Conservation (phyloP, 2,113 vertebrate genomes). For the Pygoscelis adeliae region DNA sequence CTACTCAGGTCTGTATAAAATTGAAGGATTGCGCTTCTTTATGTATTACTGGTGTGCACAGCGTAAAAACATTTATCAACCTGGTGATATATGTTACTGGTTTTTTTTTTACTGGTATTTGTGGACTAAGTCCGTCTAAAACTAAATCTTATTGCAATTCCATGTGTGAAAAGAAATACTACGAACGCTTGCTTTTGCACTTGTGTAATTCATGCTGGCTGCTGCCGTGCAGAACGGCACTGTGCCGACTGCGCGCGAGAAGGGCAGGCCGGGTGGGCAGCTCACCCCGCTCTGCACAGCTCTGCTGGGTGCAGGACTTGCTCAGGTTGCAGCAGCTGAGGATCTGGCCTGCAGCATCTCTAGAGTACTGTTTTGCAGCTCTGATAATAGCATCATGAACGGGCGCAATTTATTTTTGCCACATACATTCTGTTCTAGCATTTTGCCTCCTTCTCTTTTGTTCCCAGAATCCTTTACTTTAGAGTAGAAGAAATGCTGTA, state of each 20-base stretch:
- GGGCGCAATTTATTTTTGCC: background rate
- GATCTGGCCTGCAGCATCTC: background rate
- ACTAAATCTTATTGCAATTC: background rate
- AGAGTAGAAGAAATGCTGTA: background rate
- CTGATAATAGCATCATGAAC: background rate
- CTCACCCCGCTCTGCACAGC: background rate
- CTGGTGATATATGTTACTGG: background rate
- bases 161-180: background rate
- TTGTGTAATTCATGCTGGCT: background rate
- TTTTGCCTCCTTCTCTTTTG: background rate
- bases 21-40: background rate
- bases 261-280: background rate
- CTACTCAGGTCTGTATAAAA: background rate
- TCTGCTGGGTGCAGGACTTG: background rate
- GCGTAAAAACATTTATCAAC: background rate
- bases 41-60: background rate
- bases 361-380: background rate
- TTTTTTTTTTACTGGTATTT: background rate
- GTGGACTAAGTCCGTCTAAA: background rate
- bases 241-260: accelerated
- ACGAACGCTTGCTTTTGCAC: background rate
- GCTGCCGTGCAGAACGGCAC: background rate
- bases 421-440: background rate
- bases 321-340: background rate
- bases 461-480: slow-evolving; percentile 4